phyloP scores from a whole-genome alignment of 2,888 invertebrate genomes.

The Halocaridina rubra region DNA sequence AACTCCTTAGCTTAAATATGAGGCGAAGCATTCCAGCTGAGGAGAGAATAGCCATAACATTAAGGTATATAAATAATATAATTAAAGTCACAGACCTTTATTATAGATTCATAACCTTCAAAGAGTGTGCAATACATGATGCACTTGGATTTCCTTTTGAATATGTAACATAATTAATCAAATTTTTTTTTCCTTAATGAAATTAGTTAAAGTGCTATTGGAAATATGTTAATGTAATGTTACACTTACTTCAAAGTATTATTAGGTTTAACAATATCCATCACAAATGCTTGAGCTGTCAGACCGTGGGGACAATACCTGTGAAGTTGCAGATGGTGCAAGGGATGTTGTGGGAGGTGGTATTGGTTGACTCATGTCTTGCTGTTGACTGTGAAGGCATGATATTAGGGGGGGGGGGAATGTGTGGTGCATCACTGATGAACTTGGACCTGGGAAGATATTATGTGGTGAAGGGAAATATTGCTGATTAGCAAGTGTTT shows the following conservation, averaged over 20 bases:
- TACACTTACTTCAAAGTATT: too few relatives aligned
- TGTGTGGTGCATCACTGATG: background rate
- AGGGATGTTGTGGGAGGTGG: background rate
- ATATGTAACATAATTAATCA: too few relatives aligned
- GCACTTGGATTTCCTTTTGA: background rate
- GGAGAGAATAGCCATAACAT: background rate
- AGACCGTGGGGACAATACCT: background rate
- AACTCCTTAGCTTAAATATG: background rate
- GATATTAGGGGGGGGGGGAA: background rate
- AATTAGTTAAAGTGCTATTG: too few relatives aligned
- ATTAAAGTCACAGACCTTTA: background rate
- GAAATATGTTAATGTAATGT: too few relatives aligned
- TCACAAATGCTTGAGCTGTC: too few relatives aligned
- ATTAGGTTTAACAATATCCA: too few relatives aligned
- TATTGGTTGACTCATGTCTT: background rate
- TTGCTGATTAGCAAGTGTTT: background rate
- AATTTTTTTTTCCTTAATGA: too few relatives aligned
- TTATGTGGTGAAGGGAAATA: background rate
- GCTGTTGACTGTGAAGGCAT: background rate
- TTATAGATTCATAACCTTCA: too few relatives aligned
- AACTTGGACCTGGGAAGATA: background rate
- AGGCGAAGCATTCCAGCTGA: conserved; percentile 4
- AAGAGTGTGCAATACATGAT: background rate
- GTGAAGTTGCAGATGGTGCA: background rate
- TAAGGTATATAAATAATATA: background rate